Percentiles rank a stretch among this genome's conserved stretches.
These are phyloP conservation scores for Heliconius aoede DNA, from an alignment of 2,888 invertebrate species.

Conservation along the genomic window DNA sequence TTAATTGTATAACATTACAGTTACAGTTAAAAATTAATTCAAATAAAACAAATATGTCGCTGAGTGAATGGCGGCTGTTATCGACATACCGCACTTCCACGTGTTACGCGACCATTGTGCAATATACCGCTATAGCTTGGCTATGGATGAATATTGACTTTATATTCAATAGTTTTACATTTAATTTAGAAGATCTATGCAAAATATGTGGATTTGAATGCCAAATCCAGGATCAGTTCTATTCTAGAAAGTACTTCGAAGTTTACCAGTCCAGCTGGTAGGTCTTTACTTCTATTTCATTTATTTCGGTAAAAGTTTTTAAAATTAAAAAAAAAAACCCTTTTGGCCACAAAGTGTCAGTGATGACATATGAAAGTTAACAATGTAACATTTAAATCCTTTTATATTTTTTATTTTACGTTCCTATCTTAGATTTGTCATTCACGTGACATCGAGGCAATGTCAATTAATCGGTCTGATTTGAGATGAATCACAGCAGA, in stretches of 20 bases:
- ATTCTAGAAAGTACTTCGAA: neutral
- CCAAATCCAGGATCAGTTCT: neutral
- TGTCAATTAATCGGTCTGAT: slow-evolving; percentile 15
- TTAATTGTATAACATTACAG: no score
- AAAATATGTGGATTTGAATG: neutral
- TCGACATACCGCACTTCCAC: slow-evolving; percentile 58
- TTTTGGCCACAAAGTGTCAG: neutral
- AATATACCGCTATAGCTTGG: slow-evolving; percentile 49
- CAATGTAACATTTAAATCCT: neutral
- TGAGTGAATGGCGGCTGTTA: slow-evolving; percentile 49
- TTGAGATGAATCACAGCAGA: slow-evolving; percentile 23
- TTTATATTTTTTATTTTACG: neutral
- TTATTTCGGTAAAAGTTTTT: neutral
- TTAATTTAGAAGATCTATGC: neutral
- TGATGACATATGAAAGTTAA: neutral
- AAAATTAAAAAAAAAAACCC: neutral
- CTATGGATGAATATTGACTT: slow-evolving; percentile 40
- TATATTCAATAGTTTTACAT: slow-evolving; percentile 25
- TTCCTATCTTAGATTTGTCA: slow-evolving; percentile 4
- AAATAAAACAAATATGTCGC: slow-evolving; percentile 28
- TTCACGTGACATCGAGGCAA: neutral
- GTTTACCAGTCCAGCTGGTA: no score
- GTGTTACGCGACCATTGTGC: slow-evolving; percentile 64
- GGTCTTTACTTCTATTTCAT: neutral
- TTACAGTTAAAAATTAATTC: neutral